phyloP scores from a whole-genome alignment of 2,797 vertebrate species.

The Enteromius afrohamiltoni region DNA sequence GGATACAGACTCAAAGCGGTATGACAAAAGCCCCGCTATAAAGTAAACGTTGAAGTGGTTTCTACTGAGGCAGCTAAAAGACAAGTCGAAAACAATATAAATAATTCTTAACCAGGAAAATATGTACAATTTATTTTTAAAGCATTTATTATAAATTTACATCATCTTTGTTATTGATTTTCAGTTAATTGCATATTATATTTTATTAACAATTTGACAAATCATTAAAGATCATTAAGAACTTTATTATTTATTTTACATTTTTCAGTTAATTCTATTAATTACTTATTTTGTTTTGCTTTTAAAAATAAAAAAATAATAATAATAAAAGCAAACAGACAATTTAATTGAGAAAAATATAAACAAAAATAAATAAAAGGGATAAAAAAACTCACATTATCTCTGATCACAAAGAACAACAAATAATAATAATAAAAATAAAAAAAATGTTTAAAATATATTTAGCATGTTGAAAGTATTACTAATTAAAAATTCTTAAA shows the following conservation, averaged over 20 bases:
- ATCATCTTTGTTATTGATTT: not conserved
- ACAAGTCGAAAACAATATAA: conserved; percentile 7
- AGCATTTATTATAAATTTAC: not conserved
- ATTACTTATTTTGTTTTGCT: not conserved
- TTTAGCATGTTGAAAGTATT: too few relatives aligned
- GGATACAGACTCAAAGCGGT: not conserved
- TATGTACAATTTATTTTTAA: not conserved
- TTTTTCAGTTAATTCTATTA: not conserved
- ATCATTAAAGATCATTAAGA: not conserved
- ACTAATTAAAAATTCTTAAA: too few relatives aligned
- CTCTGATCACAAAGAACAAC: too few relatives aligned
- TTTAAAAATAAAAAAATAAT: not conserved
- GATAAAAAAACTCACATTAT: too few relatives aligned
- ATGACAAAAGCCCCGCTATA: not conserved
- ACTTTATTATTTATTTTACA: not conserved
- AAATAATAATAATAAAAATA: too few relatives aligned
- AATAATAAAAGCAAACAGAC: not conserved
- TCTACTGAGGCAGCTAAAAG: not conserved
- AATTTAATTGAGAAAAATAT: not conserved
- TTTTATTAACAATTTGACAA: not conserved
- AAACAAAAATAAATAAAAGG: not conserved
- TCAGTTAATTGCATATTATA: not conserved
- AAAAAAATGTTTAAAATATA: too few relatives aligned
- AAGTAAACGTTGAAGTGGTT: not conserved
- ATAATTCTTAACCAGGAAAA: not conserved